Evolutionary conservation across 2,888 invertebrate species (phyloP), one percentile per base, ranked within the genome.

Genomic region (Anarsia innoxiella): DNA sequence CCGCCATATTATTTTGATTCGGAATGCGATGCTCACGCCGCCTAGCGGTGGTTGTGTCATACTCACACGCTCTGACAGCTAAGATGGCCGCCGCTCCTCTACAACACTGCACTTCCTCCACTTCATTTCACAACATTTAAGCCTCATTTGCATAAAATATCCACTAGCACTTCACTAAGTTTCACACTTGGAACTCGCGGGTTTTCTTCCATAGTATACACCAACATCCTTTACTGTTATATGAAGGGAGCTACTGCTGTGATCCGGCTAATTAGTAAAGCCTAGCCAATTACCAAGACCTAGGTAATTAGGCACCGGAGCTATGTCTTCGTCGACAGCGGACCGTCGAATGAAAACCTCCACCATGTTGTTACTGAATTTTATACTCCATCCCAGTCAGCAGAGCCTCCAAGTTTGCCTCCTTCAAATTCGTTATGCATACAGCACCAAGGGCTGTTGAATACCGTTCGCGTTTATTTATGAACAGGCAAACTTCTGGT

Each of bases 361-460:
- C 71, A 79, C 77, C 82, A 84, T 80, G 84, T 83, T 82, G 84
- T 80, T 82, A 84, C 82, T 80, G 84, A 84, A 84, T 84, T 84
- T 84, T 84, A 84, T 84, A 84, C 83, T 83, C 82, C 82, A 83
- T 82, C 82, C 83, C 77, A 77, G 79, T 68, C 75, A 79, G 72
- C 82, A 83, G 83, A 83, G 84, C 82, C 83, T 83, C 83, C 84
- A 83, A 84, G 84, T 83, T 83, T 83, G 84, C 84, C 84, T 83
- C 84, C 84, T 84, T 83, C 84, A 83, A 84, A 86, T 86, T 86
- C 85, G 85, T 86, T 86, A 86, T 86, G 86, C 86, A 86, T 86
- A 86, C 86, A 86, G 86, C 86, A 86, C 85, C 84, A 84, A 85
- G 86, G 86, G 85, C 85, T 85, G 85, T 86, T 86, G 86, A 86